Evolutionary conservation across 53 echinoderm and acorn worm genomes (phyloP).

Genomic region (Luidia sarsii): DNA sequence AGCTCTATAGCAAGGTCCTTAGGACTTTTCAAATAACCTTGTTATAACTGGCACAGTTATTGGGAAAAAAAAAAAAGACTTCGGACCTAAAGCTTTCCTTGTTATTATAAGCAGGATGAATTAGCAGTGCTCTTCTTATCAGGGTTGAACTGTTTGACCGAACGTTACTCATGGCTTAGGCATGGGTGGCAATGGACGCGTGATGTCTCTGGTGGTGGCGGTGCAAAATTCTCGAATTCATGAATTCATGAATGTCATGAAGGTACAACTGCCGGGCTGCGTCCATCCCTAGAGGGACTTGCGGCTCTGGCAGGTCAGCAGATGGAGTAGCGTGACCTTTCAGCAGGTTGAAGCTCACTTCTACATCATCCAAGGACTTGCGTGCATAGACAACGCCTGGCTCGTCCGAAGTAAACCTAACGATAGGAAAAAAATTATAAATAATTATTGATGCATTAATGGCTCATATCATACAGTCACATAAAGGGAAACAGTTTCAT

Average conservation of each 20-base stretch:
- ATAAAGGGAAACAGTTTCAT: neutral
- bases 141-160: no score
- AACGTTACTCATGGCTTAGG: no score
- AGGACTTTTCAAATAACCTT: no score
- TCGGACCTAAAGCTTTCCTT: no score
- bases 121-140: no score
- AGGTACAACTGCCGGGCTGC: neutral
- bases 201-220: neutral
- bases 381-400: slow-evolving; percentile 1
- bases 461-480: neutral
- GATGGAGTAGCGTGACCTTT: neutral
- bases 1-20: no score
- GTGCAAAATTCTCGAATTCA: neutral
- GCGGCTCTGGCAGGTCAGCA: neutral
- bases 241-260: no score
- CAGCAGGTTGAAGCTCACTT: neutral
- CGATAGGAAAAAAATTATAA: neutral
- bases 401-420: neutral
- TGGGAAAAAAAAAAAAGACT: no score
- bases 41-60: no score
- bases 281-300: neutral
- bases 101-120: no score
- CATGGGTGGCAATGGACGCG: neutral
- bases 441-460: neutral
- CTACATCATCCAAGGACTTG: neutral